Evolutionary conservation across 1,140 invertebrate genomes (phyloP).

Genomic region (Luehdorfia chinensis): DNA sequence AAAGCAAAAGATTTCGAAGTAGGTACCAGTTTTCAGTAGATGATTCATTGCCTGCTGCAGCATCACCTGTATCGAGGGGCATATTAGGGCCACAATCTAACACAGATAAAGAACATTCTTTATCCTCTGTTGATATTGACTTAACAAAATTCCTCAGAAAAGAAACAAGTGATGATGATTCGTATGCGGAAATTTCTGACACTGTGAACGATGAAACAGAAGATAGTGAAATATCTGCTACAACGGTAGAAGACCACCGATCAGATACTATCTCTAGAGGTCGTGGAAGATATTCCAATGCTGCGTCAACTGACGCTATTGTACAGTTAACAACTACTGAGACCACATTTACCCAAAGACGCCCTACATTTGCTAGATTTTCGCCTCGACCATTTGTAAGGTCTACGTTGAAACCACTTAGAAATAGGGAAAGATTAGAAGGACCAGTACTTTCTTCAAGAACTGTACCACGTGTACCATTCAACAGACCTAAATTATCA

Average conservation of each 20-base stretch:
- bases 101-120: conserved; percentile 44
- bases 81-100: conserved; percentile 41
- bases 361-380: conserved; percentile 63
- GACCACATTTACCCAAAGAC: conserved; percentile 32
- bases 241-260: conserved; percentile 52
- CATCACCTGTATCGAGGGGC: conserved; percentile 45
- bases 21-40: conserved; percentile 38
- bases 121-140: conserved; percentile 48
- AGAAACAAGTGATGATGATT: conserved; percentile 24
- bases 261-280: conserved; percentile 49
- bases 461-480: conserved; percentile 40
- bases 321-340: conserved; percentile 30
- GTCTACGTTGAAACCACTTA: conserved; percentile 24
- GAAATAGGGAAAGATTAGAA: conserved; percentile 25
- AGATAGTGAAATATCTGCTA: conserved; percentile 62
- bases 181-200: conserved; percentile 36
- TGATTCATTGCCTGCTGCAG: conserved; percentile 59
- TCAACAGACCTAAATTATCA: conserved; percentile 36
- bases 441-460: conserved; percentile 31
- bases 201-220: conserved; percentile 47
- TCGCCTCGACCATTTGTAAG: conserved; percentile 64
- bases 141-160: conserved; percentile 35
- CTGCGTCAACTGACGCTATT: conserved; percentile 42
- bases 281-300: conserved; percentile 40
- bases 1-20: conserved; percentile 39